A percentile compares a stretch with the other conserved stretches of the same genome.
Conservation (phyloP, 2,888 invertebrate genomes). For the Biston betularia region DNA sequence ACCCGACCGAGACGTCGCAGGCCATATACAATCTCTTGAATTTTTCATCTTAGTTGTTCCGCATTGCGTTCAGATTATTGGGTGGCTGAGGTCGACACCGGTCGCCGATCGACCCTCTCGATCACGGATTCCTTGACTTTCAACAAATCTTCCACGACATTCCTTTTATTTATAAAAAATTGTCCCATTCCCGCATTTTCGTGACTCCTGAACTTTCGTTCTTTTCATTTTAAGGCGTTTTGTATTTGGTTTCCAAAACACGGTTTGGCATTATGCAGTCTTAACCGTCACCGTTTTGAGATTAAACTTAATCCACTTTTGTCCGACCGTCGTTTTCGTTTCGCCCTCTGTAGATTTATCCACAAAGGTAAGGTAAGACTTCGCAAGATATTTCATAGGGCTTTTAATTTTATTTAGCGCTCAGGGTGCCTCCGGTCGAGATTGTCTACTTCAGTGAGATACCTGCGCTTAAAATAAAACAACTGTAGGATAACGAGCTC, state of each 20-base stretch:
- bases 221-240: conserved; percentile 41
- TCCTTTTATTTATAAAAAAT: conserved; percentile 48
- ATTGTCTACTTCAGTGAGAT: conserved; percentile 60
- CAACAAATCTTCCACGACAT: conserved; percentile 57
- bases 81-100: conserved; percentile 58
- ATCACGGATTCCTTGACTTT: conserved; percentile 60
- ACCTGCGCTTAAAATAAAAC: conserved; percentile 71
- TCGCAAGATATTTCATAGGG: conserved; percentile 60
- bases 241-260: conserved; percentile 25
- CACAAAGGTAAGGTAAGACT: conserved; percentile 56
- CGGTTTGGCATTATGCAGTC: conserved; percentile 34
- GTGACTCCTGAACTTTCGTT: conserved; percentile 45
- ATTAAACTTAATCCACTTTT: conserved; percentile 45
- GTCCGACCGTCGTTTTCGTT: conserved; percentile 41
- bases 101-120: conserved; percentile 59
- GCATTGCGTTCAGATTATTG: conserved; percentile 67
- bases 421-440: conserved; percentile 52
- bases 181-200: conserved; percentile 38
- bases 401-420: conserved; percentile 68
- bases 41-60: conserved; percentile 66
- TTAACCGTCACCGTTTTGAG: conserved; percentile 43
- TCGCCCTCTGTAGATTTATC: conserved; percentile 46
- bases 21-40: conserved; percentile 66
- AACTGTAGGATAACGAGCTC: conserved; percentile 60
- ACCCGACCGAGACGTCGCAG: conserved; percentile 51